Conservation (phyloP, 37 sponge, comb jelly and placozoan species). For the Halichondria panicea region DNA sequence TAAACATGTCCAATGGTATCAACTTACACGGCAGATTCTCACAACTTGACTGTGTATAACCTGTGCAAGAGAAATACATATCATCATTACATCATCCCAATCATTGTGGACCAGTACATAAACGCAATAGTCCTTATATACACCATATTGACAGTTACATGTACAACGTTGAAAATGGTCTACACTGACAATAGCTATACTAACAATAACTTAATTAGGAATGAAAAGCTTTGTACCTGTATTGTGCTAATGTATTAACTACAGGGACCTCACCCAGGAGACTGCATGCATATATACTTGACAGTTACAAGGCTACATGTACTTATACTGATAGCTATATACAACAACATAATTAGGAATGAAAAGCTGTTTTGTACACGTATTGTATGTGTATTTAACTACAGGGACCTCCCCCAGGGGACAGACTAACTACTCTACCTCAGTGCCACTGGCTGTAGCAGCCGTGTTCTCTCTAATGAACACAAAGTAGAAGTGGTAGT, state of each 20-base stretch:
- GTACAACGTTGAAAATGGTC: no score
- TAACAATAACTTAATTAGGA: no score
- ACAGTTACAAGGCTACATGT: neutral
- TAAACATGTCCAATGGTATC: no score
- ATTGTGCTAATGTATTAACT: no score
- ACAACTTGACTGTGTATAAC: constrained; percentile 24
- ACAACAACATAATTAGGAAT: neutral
- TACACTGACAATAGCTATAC: no score
- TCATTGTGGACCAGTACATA: no score
- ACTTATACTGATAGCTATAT: neutral
- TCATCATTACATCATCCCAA: neutral
- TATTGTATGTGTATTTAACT: neutral
- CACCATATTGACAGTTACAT: no score
- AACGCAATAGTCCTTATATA: no score
- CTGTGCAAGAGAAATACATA: neutral
- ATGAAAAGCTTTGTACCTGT: no score
- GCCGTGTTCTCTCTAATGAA: constrained; percentile 27
- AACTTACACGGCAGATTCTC: constrained; percentile 23
- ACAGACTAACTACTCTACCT: neutral
- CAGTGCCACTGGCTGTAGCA: neutral
- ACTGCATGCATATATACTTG: no score
- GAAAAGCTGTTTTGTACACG: neutral
- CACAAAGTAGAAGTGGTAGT: constrained; percentile 41
- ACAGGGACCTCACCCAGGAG: no score
- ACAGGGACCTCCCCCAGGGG: neutral